Conservation (phyloP, 2,113 vertebrate species). For the Oryzias javanicus region DNA sequence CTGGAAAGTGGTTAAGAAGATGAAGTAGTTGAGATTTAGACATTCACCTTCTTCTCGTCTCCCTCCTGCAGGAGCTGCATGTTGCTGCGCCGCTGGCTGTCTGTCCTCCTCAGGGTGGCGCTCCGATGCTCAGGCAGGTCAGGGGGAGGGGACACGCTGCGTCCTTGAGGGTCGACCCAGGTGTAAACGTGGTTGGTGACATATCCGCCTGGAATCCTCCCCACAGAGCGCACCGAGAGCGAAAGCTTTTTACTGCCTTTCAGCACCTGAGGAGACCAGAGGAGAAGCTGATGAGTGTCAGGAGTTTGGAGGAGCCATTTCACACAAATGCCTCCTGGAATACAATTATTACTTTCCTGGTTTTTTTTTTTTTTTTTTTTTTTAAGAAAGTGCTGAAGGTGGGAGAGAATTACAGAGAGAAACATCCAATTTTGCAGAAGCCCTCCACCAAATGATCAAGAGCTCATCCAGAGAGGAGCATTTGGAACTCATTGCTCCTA, state of each 20-base stretch:
- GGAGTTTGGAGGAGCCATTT: background rate
- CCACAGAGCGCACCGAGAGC: conserved; percentile 88
- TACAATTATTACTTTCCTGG: too few species aligned
- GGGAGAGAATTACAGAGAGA: conserved; percentile 20
- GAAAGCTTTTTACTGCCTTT: conserved; percentile 95
- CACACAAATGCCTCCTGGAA: too few species aligned
- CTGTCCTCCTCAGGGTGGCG: conserved; percentile 75
- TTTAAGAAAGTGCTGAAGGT: conserved; percentile 10
- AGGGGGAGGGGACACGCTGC: conserved; percentile 85
- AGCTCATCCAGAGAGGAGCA: conserved; percentile 11
- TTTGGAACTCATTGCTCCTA: conserved; percentile 21
- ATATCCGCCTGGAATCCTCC: conserved; percentile 91
- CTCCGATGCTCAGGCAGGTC: conserved; percentile 83
- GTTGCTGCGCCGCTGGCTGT: conserved; percentile 86
- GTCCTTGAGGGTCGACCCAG: conserved; percentile 95
- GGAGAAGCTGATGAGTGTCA: conserved; percentile 1
- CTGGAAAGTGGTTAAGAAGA: too few species aligned
- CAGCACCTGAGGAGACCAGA: conserved; percentile 79
- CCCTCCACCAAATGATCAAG: conserved; percentile 12
- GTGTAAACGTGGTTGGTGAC: conserved; percentile 98
- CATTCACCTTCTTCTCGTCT: conserved; percentile 94
- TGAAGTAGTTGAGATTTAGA: too few species aligned
- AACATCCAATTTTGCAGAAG: background rate
- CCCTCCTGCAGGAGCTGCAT: conserved; percentile 91
- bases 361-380: background rate